Evolutionary conservation across 2,888 invertebrate species (phyloP), one percentile per base, ranked within the genome.

Genomic region (Dasysyrphus tricinctus): DNA sequence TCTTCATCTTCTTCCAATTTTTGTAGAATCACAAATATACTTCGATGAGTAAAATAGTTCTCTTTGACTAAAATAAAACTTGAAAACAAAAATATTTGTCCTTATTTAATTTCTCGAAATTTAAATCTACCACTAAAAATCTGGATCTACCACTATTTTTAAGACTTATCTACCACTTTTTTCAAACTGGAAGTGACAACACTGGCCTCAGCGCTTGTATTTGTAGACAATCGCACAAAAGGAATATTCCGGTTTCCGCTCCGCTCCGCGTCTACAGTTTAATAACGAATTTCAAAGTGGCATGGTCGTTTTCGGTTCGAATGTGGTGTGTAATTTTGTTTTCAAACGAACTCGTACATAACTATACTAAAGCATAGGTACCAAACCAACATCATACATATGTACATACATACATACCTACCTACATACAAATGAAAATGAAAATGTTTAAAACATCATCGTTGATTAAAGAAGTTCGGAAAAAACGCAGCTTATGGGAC

Each of bases 181-280:
- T n/a, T n/a, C n/a, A n/a, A n/a, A n/a, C n/a, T n/a, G n/a, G n/a
- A n/a, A n/a, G n/a, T n/a, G n/a, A n/a, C n/a, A n/a, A n/a, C n/a
- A n/a, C n/a, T n/a, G n/a, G 24, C 24, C 24, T 24, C 24, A 24
- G 24, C 24, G 24, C 3, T 24, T 24, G 24, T n/a, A n/a, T n/a
- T 24, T 44, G 29, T n/a, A 29, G 8, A 7, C 8, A n/a, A 63
- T 29, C 61, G 24, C 44, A 49, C 7, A 16, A 19, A 39, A 61
- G 74, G 56, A 75, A 65, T 65, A 79, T 63, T 24, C 24, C 24
- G 24, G 24, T 2, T 24, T 24, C 24, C 24, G 24, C 24, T 24
- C 3, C 24, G 1, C 24, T 79, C 78, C 54, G 63, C 72, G n/a
- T n/a, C n/a, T n/a, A n/a, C n/a, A 79, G 79, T 79, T 29, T 19